phyloP scores from a whole-genome alignment of 2,888 invertebrate genomes.

The Drosophila borborema region DNA sequence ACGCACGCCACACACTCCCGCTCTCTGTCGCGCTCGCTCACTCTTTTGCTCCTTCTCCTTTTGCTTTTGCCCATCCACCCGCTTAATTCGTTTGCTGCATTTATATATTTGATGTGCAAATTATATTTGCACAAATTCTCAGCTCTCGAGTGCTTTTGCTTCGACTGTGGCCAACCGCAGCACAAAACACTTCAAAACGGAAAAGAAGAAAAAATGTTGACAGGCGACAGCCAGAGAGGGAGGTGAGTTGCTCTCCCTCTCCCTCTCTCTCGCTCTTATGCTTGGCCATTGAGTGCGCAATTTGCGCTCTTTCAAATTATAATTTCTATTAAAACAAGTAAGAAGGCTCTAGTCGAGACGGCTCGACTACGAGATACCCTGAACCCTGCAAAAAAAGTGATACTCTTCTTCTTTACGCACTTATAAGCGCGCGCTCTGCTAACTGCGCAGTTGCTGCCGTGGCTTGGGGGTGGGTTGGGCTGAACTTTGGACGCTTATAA shows the following conservation, averaged over 20 bases:
- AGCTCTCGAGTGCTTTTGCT: constrained; percentile 33
- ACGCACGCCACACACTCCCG: neutral
- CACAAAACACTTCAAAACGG: constrained; percentile 61
- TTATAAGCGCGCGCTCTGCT: too few species aligned
- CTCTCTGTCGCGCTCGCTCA: neutral
- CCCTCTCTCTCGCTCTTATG: constrained; percentile 24
- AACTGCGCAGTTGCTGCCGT: too few species aligned
- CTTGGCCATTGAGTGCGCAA: constrained; percentile 44
- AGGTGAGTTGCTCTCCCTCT: neutral
- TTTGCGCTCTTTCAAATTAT: constrained; percentile 31
- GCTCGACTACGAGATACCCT: too few species aligned
- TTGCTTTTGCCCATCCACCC: neutral
- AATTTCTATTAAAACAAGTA: constrained; percentile 13
- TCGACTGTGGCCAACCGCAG: constrained; percentile 59
- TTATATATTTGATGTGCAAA: constrained; percentile 72
- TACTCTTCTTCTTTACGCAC: too few species aligned
- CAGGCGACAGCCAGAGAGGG: constrained; percentile 9
- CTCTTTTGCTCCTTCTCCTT: neutral
- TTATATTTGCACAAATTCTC: constrained; percentile 78
- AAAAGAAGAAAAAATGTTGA: constrained; percentile 42
- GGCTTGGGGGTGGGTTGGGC: too few species aligned
- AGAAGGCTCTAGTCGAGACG: too few species aligned
- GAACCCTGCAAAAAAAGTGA: too few species aligned
- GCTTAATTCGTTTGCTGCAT: constrained; percentile 51
- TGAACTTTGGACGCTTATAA: too few species aligned